phyloP scores from a whole-genome alignment of 30 jellyfish, hydroid and myxozoan genomes.

The Phacellophora camtschatica region DNA sequence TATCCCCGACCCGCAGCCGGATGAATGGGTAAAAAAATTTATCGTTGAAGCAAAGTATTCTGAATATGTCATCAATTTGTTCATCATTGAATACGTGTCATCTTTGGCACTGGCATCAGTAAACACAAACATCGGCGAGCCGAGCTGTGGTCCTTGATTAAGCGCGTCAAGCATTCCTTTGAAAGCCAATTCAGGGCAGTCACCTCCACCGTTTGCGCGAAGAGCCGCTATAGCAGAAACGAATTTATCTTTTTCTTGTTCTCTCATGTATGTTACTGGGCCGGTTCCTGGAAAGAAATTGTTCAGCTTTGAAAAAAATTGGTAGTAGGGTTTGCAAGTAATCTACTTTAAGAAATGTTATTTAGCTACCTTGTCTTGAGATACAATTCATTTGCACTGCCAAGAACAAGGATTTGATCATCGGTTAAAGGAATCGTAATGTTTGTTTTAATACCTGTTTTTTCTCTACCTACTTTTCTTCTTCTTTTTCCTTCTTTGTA shows the following conservation, averaged over 20 bases:
- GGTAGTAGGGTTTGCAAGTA: too few species aligned
- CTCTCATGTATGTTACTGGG: conserved; percentile 70
- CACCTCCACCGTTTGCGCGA: conserved; percentile 80
- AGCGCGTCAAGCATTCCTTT: conserved; percentile 86
- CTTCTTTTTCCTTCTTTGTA: too few species aligned
- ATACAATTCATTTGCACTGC: too few species aligned
- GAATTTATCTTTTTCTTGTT: conserved; percentile 21
- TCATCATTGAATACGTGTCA: conserved; percentile 35
- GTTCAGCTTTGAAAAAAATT: too few species aligned
- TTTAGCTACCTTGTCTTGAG: too few species aligned
- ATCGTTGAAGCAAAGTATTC: conserved; percentile 10
- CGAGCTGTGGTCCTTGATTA: conserved; percentile 57
- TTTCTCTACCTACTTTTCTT: too few species aligned
- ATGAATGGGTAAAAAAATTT: conserved; percentile 9
- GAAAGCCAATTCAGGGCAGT: conserved; percentile 90
- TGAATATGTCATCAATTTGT: conserved; percentile 28
- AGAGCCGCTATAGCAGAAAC: conserved; percentile 59
- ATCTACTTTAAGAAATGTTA: too few species aligned
- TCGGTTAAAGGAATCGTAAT: too few species aligned
- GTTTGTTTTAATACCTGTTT: too few species aligned
- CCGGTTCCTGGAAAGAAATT: conserved; percentile 56
- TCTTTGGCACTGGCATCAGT: conserved; percentile 95
- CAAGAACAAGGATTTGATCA: too few species aligned
- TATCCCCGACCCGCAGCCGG: not conserved
- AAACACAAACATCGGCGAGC: conserved; percentile 95